phyloP scores from a whole-genome alignment of 2,888 invertebrate genomes.

The Listrodromus nycthemerus region DNA sequence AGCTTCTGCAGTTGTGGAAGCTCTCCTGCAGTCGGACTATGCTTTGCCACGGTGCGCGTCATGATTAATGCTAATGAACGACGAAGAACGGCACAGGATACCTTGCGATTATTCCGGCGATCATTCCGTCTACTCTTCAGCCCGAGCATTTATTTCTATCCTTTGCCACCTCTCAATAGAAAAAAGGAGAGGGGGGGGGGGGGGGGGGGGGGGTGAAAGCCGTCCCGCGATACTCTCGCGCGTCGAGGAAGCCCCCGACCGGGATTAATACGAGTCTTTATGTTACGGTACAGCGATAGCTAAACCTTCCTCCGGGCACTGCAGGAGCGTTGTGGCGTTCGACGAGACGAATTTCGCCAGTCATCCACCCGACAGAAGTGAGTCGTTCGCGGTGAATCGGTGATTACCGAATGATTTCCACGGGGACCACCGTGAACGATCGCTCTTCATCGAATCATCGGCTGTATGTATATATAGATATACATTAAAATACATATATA shows the following conservation, averaged over 20 bases:
- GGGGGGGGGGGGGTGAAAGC: constrained; percentile 16
- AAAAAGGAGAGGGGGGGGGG: constrained; percentile 4
- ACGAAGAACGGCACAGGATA: constrained; percentile 42
- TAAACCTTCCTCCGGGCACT: constrained; percentile 22
- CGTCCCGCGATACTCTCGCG: constrained; percentile 13
- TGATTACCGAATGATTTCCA: constrained; percentile 67
- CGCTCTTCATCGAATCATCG: constrained; percentile 63
- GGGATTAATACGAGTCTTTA: constrained; percentile 57
- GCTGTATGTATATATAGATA: neutral
- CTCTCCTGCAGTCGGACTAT: neutral
- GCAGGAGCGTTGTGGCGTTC: constrained; percentile 38
- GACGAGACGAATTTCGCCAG: constrained; percentile 51
- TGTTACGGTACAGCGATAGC: constrained; percentile 29
- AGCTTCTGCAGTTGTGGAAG: neutral
- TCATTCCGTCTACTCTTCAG: neutral
- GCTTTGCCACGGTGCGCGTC: constrained; percentile 15
- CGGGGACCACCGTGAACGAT: constrained; percentile 65
- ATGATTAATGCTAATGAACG: constrained; percentile 63
- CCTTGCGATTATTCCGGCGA: constrained; percentile 28
- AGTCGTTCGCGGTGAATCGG: constrained; percentile 66
- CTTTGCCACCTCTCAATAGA: neutral
- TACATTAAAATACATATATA: no score
- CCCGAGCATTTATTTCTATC: constrained; percentile 1
- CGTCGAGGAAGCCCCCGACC: neutral
- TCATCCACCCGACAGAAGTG: constrained; percentile 66